Base-by-base conservation (phyloP, 2,113 vertebrate species). In the Polypterus bichir region DNA sequence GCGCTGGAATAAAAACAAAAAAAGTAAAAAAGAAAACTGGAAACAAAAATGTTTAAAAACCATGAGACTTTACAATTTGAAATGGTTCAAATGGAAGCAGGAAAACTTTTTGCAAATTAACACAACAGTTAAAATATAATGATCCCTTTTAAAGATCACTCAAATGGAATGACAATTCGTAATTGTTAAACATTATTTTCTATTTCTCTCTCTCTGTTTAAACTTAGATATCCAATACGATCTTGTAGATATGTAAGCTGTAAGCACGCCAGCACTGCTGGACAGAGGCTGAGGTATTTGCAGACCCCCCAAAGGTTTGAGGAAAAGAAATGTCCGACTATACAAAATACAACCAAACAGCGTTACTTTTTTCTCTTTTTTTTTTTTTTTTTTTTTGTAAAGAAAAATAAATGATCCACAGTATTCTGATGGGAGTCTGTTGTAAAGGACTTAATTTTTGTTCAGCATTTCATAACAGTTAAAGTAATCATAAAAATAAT, bases 271-370 rank as follows among this genome's bases (percentile, higher is more conserved):
- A 84, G 84, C 83, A 61, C 77, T 74, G 77, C 76, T 81, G 81
- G 80, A 81, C 76, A 79, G 78, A 73, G 76, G 83, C 82, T 84
- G 83, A 87, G 84, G 84, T 87, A 87, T 86, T 80, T 80, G 78
- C 79, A 74, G 77, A 79, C 79, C 76, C 74, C 67, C 77, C 79
- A 73, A 77, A 27, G 27, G 27, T 27, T 27, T 27, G 27, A 27
- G 27, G 27, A 27, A 27, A 27, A 27, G 27, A 27, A 27, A 27
- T 27, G 27, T 27, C 27, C 27, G 27, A 27, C 27, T 27, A 27
- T 27, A 27, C 27, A 27, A 27, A 27, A 27, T 27, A 27, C 27
- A 27, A 27, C 27, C 27, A 27, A 27, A 27, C 27, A 27, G 27
- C 27, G 27, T 27, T 27, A 27, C 27, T 27, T 27, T 27, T 27